These are phyloP conservation scores for Ceratitis capitata DNA, from an alignment of 1,140 invertebrate species.

Conservation along the genomic window DNA sequence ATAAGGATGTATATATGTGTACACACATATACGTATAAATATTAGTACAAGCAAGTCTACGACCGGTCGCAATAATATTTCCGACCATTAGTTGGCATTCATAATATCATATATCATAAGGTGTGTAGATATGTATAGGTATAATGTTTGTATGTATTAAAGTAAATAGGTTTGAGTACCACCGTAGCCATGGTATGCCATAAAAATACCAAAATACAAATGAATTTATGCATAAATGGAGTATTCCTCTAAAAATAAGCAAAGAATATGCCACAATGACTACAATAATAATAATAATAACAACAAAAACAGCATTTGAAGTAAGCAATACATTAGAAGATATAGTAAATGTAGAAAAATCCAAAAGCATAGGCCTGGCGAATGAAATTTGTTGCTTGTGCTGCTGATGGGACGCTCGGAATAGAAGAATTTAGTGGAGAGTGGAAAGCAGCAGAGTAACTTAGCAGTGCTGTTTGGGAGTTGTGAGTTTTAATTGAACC, in stretches of 20 bases:
- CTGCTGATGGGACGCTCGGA: neutral
- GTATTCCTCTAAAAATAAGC: neutral
- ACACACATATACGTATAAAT: neutral
- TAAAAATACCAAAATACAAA: constrained; percentile 24
- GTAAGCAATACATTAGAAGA: neutral
- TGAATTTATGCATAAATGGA: constrained; percentile 16
- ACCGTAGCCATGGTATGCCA: neutral
- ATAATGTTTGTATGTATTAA: neutral
- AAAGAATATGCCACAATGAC: neutral
- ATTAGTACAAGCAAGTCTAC: neutral
- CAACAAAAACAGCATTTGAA: neutral
- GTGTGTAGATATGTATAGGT: neutral
- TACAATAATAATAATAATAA: neutral
- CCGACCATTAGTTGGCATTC: constrained; percentile 36
- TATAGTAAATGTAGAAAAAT: neutral
- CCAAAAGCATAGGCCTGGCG: neutral
- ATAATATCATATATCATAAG: neutral
- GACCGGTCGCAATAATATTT: constrained; percentile 14
- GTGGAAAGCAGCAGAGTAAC: neutral
- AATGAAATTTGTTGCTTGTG: neutral
- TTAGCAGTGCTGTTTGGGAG: neutral
- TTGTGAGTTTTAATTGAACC: neutral
- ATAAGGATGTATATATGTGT: too few species aligned
- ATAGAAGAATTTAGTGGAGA: too few species aligned
- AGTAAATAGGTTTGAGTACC: too few species aligned